Evolutionary conservation across 53 echinoderm and acorn worm genomes (phyloP), one percentile per base, ranked within the genome.

Genomic region (Henricia sp.): DNA sequence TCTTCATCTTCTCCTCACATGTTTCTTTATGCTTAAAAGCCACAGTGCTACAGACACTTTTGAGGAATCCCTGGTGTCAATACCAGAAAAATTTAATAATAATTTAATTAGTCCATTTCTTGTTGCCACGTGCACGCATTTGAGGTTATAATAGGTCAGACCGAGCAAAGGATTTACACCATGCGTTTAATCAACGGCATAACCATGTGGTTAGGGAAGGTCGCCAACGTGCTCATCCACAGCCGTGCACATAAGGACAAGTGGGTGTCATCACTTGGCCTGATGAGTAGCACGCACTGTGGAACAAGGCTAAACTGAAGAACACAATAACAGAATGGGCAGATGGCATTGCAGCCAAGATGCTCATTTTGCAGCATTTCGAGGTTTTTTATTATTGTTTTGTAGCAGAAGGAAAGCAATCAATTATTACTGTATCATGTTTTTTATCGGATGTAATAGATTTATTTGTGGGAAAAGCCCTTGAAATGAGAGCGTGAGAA

Each of bases 191-290:
- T 76, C 59, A 59, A 24, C 14, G 27, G 40, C 32, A 28, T 33
- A 24, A 9, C 58, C 76, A 36, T 76, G 76, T 42, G 59, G 76
- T 57, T 38, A 5, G 28, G 40, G 76, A 75, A 75, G 57, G 75
- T 37, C 75, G 28, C 41, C 44, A 6, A 58, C 43, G 42, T 76
- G 55, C 74, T 74, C 26, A 13, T 6, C 25, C 33, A 29, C 35
- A 26, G 57, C 41, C 24, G 76, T 76, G 76, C 23, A 24, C 76
- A 8, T 76, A 74, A 74, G 74, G 74, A 74, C 74, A 74, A 74
- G 74, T 74, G 55, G 74, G 55, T 37, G 29, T 27, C 76, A 58
- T 33, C 27, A 57, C 56, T 41, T 76, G 19, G 26, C 30, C 5
- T 21, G 4, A 24, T 11, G 67, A 67, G 39, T 19, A 6, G 67